These are phyloP conservation scores for Nemapogon koenigi DNA, from an alignment of 2,888 invertebrate genomes.

Conservation along the genomic window DNA sequence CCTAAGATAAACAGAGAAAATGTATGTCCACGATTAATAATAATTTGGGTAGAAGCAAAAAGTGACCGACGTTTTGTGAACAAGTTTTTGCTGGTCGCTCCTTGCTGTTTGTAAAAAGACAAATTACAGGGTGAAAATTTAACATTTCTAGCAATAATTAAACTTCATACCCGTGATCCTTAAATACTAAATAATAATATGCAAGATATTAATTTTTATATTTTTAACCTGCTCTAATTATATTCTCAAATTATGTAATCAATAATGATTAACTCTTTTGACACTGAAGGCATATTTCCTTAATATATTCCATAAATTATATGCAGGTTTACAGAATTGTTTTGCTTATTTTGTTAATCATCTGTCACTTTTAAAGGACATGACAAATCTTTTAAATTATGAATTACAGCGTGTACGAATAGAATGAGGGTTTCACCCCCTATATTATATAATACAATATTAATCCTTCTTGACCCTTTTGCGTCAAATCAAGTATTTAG, in stretches of 20 bases:
- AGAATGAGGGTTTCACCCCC: constrained; percentile 6
- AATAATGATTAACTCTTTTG: too few relatives aligned
- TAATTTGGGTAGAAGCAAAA: constrained; percentile 50
- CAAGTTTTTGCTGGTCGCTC: constrained; percentile 12
- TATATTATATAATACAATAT: constrained; percentile 6
- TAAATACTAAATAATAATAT: too few relatives aligned
- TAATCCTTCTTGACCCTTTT: constrained; percentile 8
- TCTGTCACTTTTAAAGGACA: too few relatives aligned
- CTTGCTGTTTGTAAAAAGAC: constrained; percentile 13
- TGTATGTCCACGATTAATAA: constrained; percentile 55
- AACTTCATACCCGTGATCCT: too few relatives aligned
- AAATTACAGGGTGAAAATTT: constrained; percentile 31
- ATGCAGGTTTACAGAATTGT: too few relatives aligned
- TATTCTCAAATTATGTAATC: too few relatives aligned
- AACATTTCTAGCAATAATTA: constrained; percentile 9
- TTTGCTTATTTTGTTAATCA: too few relatives aligned
- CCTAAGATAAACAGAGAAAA: constrained; percentile 50
- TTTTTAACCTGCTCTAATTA: too few relatives aligned
- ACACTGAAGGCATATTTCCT: too few relatives aligned
- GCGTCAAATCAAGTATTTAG: constrained; percentile 4
- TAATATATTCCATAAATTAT: too few relatives aligned
- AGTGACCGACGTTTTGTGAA: constrained; percentile 21
- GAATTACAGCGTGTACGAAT: too few relatives aligned
- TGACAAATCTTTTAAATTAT: too few relatives aligned
- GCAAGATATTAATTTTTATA: background rate